Evolutionary conservation across 2,113 vertebrate genomes (phyloP).

Genomic region (Eublepharis macularius): DNA sequence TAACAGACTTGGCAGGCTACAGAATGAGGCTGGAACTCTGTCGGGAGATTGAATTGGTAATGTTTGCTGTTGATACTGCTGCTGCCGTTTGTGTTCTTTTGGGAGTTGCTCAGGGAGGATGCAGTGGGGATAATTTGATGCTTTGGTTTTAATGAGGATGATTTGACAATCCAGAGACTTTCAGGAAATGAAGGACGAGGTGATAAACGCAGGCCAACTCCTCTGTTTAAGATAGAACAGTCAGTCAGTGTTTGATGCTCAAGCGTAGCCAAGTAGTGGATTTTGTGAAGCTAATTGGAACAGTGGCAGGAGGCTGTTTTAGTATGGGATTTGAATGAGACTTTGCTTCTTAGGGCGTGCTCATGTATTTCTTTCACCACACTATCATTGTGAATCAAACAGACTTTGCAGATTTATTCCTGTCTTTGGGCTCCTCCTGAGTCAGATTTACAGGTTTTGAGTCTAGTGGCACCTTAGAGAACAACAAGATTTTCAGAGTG

Average conservation of each 20-base stretch:
- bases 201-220: background rate
- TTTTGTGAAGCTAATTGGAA: no score
- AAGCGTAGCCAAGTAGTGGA: background rate
- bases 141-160: conserved; percentile 48
- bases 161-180: conserved; percentile 16
- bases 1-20: background rate
- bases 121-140: conserved; percentile 45
- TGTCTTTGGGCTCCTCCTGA: no score
- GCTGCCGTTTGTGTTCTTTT: background rate
- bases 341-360: no score
- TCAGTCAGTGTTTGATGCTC: background rate
- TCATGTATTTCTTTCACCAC: no score
- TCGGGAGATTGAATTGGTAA: background rate
- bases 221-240: background rate
- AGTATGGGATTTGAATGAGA: no score
- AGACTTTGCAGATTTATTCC: no score
- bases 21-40: background rate
- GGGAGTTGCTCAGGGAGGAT: conserved; percentile 22
- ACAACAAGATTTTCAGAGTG: no score
- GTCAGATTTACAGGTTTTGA: no score
- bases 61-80: conserved; percentile 17
- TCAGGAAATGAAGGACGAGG: conserved; percentile 10
- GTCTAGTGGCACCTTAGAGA: no score
- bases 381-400: no score
- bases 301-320: no score